phyloP scores from a whole-genome alignment of 2,797 vertebrate species.

The Sebastes elongatus region DNA sequence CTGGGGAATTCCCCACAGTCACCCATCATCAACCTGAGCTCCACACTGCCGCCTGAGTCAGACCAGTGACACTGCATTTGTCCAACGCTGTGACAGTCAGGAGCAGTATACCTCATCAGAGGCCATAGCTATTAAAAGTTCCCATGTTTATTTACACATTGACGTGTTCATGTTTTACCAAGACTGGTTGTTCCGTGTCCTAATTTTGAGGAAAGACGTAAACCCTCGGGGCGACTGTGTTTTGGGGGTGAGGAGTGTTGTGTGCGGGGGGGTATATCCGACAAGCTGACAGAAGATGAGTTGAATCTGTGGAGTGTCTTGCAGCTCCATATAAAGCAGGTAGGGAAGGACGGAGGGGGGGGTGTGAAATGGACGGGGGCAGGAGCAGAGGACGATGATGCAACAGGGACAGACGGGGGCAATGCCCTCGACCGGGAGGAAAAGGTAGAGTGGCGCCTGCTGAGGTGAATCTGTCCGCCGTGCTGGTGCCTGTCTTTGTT shows the following conservation, averaged over 20 bases:
- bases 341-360: background rate
- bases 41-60: conserved; percentile 20
- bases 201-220: conserved; percentile 14
- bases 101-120: background rate
- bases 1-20: conserved; percentile 38
- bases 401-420: conserved; percentile 56
- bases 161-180: background rate
- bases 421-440: conserved; percentile 64
- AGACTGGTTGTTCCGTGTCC: background rate
- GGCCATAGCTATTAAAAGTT: background rate
- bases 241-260: background rate
- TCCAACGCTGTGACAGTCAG: background rate
- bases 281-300: background rate
- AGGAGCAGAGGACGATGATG: conserved; percentile 36
- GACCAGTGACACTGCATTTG: background rate
- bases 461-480: conserved; percentile 72
- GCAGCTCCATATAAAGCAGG: conserved; percentile 19
- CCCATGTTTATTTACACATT: conserved; percentile 9
- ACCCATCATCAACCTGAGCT: background rate
- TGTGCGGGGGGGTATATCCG: background rate
- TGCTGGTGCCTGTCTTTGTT: conserved; percentile 82
- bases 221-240: background rate
- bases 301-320: background rate
- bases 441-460: conserved; percentile 76
- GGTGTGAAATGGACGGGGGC: background rate